Percentiles rank a stretch among this genome's conserved stretches.
phyloP scores from a whole-genome alignment of 2,113 vertebrate species.

The Cavia aperea region DNA sequence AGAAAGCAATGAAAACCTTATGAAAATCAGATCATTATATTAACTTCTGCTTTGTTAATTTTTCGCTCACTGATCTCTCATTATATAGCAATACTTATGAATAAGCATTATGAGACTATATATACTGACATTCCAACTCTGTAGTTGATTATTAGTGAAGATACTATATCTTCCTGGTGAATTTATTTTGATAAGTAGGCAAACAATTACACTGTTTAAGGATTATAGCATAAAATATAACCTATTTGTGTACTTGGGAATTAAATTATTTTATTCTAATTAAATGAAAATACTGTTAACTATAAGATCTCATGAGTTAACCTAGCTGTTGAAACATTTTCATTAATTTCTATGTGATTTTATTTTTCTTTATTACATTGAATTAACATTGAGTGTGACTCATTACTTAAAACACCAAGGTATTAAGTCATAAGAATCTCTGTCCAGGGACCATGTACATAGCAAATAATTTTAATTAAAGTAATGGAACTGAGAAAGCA shows the following conservation, averaged over 20 bases:
- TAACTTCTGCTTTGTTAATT: not conserved
- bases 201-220: slow-evolving; percentile 32
- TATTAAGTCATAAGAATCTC: not conserved
- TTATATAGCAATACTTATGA: not conserved
- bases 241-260: not conserved
- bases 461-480: slow-evolving; percentile 52
- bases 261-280: slow-evolving; percentile 49
- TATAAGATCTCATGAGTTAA: slow-evolving; percentile 34
- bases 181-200: slow-evolving; percentile 36
- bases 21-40: slow-evolving; percentile 33
- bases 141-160: not conserved
- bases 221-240: slow-evolving; percentile 2
- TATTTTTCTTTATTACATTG: slow-evolving; percentile 35
- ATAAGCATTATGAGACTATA: not conserved
- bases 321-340: slow-evolving; percentile 13
- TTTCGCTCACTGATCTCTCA: not conserved
- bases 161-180: not conserved
- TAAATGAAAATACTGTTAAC: slow-evolving; percentile 30
- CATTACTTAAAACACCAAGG: slow-evolving; percentile 41
- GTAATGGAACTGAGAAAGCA: not conserved
- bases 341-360: slow-evolving; percentile 47
- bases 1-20: not conserved
- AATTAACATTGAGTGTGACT: slow-evolving; percentile 31
- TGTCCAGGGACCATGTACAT: not conserved
- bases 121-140: not conserved